Evolutionary conservation across 2,888 invertebrate genomes (phyloP).

Genomic region (Platynereis dumerilii): DNA sequence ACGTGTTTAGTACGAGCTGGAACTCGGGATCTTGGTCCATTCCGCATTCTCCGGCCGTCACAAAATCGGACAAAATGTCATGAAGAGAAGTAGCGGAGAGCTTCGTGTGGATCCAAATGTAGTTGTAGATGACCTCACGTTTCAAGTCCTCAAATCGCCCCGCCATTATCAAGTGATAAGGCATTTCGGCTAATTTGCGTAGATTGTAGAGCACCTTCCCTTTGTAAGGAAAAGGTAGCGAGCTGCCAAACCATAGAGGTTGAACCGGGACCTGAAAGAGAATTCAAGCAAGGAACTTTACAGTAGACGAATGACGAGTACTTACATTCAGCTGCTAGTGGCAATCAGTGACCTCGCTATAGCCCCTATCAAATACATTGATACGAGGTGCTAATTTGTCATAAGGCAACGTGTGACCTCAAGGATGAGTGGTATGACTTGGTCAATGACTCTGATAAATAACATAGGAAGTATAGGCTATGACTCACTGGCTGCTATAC

Average conservation of each 20-base stretch:
- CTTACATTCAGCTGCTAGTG: no score
- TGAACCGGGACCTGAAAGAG: conserved; percentile 44
- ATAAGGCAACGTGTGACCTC: no score
- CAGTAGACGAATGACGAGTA: no score
- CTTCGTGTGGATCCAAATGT: conserved; percentile 95
- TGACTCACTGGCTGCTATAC: no score
- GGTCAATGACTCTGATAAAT: no score
- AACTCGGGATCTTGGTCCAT: conserved; percentile 15
- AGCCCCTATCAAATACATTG: no score
- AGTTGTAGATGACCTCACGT: conserved; percentile 91
- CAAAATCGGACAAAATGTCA: conserved; percentile 88
- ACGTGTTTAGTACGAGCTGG: conserved; percentile 33
- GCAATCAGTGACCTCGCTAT: no score
- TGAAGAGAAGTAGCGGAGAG: conserved; percentile 93
- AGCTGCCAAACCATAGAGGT: conserved; percentile 44
- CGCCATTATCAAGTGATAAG: conserved; percentile 46
- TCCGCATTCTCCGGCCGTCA: conserved; percentile 11
- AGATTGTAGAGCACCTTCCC: conserved; percentile 44
- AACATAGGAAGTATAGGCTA: no score
- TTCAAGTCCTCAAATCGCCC: conserved; percentile 81
- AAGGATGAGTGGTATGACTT: no score
- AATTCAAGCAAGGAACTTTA: no score
- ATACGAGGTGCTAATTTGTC: no score
- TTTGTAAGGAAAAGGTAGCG: not conserved
- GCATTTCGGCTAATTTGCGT: conserved; percentile 54